Evolutionary conservation across 2,113 vertebrate species (phyloP).

Genomic region (Ctenodactylus gundi): DNA sequence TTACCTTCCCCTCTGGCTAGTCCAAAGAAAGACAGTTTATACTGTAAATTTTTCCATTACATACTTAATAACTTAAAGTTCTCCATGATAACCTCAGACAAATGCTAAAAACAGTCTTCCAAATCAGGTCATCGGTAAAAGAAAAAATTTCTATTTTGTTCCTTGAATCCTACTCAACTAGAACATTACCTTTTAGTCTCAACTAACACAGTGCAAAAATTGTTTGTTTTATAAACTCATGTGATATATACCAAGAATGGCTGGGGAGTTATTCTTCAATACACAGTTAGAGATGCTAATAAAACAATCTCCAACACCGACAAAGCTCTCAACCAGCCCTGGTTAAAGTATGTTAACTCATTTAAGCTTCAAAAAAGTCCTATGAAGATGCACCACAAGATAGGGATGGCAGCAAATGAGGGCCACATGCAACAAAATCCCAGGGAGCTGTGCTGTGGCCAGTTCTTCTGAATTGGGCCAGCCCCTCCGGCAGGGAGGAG

Average conservation of each 20-base stretch:
- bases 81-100: not conserved
- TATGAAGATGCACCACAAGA: not conserved
- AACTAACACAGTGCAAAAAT: not conserved
- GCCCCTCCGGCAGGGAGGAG: too few species aligned
- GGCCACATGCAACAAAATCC: not conserved
- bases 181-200: not conserved
- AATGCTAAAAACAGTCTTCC: slow-evolving; percentile 35
- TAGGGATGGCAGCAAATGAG: not conserved
- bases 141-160: slow-evolving; percentile 16
- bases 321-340: not conserved
- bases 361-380: not conserved
- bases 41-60: not conserved
- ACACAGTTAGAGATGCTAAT: not conserved
- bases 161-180: not conserved
- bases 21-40: not conserved
- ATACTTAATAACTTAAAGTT: not conserved
- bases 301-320: not conserved
- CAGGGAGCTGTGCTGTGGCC: too few species aligned
- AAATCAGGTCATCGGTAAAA: slow-evolving; percentile 14
- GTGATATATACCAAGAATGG: not conserved
- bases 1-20: not conserved
- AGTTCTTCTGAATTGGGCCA: too few species aligned
- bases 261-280: not conserved
- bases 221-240: not conserved
- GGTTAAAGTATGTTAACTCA: not conserved